Base-by-base conservation (phyloP, 2,113 vertebrate genomes). In the Hippopotamus amphibius region DNA sequence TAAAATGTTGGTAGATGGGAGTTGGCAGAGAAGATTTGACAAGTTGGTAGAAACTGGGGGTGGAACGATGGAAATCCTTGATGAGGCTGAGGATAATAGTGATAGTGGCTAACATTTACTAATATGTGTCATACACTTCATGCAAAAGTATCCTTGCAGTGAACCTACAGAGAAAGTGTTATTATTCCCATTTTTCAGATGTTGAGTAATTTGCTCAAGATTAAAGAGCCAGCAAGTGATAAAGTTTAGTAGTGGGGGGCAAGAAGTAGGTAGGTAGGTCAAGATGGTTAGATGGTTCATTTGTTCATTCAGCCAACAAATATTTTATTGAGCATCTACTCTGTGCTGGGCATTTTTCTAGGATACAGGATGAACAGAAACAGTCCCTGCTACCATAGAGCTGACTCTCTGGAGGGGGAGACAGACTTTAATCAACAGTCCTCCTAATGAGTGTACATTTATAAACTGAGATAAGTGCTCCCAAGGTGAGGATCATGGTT, bases 311-410 rank as follows among this genome's bases (percentile, higher is more conserved):
- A 68, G 69, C 71, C 33, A 72, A 46, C 30, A 80, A 3, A 19
- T 88, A 48, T 61, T 96, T 95, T 88, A 74, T 55, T 85, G 89
- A 97, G 86, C 66, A 88, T 28, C 79, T 86, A 11, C 72, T 82
- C 48, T 83, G 50, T 94, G 48, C 30, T 94, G 74, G 74, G 55
- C 24, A 43, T 76, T 93, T 22, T 92, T 90, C 30, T 76, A 89
- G 79, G 66, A 14, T 53, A 13, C 26, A 55, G 50, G 43, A 43
- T 76, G 93, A 55, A 41, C n/a, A 30, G 74, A 92, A 87, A 30
- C 22, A 37, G 28, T 8, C 26, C 24, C 69, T 68, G 24, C 59
- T 84, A 3, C 63, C 41, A 37, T 26, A 55, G 15, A 66, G 33
- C 59, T 66, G 76, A 16, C 28, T 84, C 28, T 84, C 11, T 72